Evolutionary conservation across 2,113 vertebrate species (phyloP), one percentile per base, ranked within the genome.

Genomic region (Nothocercus nigrocapillus): DNA sequence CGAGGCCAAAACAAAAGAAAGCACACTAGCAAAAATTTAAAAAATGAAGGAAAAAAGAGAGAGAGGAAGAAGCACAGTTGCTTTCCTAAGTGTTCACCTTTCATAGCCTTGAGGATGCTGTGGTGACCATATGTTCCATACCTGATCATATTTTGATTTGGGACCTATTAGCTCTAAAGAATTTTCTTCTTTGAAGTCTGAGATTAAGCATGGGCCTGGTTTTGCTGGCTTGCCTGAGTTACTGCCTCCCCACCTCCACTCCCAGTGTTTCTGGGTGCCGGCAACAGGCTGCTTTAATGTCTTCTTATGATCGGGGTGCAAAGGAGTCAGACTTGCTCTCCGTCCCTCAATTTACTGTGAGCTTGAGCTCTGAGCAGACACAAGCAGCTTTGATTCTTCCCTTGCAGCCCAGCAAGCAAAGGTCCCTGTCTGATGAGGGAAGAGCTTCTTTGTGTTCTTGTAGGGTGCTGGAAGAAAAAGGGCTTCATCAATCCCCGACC

Each of bases 91-190:
- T 32, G 51, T 82, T 54, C 68, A 68, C 30, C 38, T 84, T 73
- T 79, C 2, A 0, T 47, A 78, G 69, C 69, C 68, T 94, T 44
- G 58, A 59, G 76, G 80, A 84, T 89, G 70, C 92, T 94, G 59
- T 94, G 95, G 86, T 94, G 85, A 92, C 92, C 95, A 96, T 85
- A 94, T 97, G 90, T 97, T 96, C 80, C 62, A 15, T 92, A 96
- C 88, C 95, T 96, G 93, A 84, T 54, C 40, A 20, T 93, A 72
- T 93, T 94, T 90, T 94, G 85, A 73, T 94, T 95, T 90, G 96
- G 83, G 91, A 95, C 74, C 42, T 90, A 92, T 94, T 96, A 94
- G 49, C 67, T 92, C 70, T 62, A 78, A 85, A 67, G 75, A 89
- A 92, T 90, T 92, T 89, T 69, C 53, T 75, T 38, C 85, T 94